Percentiles rank a stretch among this genome's conserved stretches.
Evolutionary conservation across 2,113 vertebrate species (phyloP).

Genomic region (Hiodon tergisus): DNA sequence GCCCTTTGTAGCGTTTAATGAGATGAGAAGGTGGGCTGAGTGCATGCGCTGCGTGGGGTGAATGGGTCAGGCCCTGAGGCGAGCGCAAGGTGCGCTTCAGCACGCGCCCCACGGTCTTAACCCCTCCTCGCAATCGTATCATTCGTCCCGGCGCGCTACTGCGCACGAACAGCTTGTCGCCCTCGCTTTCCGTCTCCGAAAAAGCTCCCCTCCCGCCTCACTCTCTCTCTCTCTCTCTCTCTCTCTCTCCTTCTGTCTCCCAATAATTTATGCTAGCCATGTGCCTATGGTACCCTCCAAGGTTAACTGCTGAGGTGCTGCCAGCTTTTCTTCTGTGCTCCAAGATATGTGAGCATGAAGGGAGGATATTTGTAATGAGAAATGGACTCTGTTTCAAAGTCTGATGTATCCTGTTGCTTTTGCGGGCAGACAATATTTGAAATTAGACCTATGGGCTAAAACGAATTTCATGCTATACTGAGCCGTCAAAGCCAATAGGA

Average conservation of each 20-base stretch:
- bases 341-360: background rate
- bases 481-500: background rate
- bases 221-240: conserved; percentile 5
- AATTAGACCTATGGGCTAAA: background rate
- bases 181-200: background rate
- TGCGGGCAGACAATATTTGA: background rate
- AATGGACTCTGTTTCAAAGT: background rate
- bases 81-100: conserved; percentile 17
- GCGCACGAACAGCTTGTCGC: conserved; percentile 16
- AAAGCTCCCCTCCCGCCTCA: background rate
- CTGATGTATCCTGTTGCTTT: background rate
- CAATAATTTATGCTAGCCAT: conserved; percentile 23
- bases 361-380: background rate
- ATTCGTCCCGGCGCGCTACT: conserved; percentile 9
- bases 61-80: conserved; percentile 18
- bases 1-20: conserved; percentile 10
- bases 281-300: conserved; percentile 21
- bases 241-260: background rate
- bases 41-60: conserved; percentile 17
- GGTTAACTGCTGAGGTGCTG: conserved; percentile 22
- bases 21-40: conserved; percentile 12
- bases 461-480: background rate
- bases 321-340: background rate
- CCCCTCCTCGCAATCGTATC: background rate
- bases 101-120: conserved; percentile 4